Evolutionary conservation across 2,113 vertebrate genomes (phyloP), one percentile per base, ranked within the genome.

Genomic region (Centropus bengalensis): DNA sequence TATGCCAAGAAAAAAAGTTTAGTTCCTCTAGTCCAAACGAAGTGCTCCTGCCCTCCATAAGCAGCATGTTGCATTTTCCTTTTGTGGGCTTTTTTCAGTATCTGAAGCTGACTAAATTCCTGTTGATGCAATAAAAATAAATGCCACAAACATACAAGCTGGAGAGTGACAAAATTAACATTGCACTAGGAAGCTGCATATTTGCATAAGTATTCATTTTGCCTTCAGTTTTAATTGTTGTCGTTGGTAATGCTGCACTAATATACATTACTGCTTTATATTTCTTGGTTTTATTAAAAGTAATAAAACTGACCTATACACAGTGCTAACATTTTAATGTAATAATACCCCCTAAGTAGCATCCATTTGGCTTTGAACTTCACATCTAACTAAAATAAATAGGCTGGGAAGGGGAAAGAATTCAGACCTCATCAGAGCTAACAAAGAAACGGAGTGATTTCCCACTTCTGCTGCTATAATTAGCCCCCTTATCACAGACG

Each of bases 251-350:
- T 62, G 58, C 14, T 76, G 38, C 55, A 27, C n/a, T 92, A 78
- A 80, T 68, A 74, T 44, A 67, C 52, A 19, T 77, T 74, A 45
- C 40, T 75, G 67, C 30, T 79, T 93, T 89, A 36, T 76, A 77
- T 77, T 71, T 88, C 89, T 77, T 75, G 56, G 45, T 24, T 84
- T 91, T 93, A 91, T 92, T 88, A 91, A 92, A 96, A 82, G 71
- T 85, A 69, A 80, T 92, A 93, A 91, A 96, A 91, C 42, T 82
- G 86, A 95, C 92, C 93, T 81, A 93, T 59, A 83, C 44, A 49
- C 81, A 95, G 82, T 0, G 7, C 21, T 91, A 91, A 83, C 33
- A 32, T 40, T 63, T 42, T 73, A 81, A 88, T 60, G 58, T 20
- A 95, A 85, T 88, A 91, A 81, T 59, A 32, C 26, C 58, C 54